Base-by-base conservation (phyloP, 2,888 invertebrate genomes). In the Sinohyriopsis cumingii region DNA sequence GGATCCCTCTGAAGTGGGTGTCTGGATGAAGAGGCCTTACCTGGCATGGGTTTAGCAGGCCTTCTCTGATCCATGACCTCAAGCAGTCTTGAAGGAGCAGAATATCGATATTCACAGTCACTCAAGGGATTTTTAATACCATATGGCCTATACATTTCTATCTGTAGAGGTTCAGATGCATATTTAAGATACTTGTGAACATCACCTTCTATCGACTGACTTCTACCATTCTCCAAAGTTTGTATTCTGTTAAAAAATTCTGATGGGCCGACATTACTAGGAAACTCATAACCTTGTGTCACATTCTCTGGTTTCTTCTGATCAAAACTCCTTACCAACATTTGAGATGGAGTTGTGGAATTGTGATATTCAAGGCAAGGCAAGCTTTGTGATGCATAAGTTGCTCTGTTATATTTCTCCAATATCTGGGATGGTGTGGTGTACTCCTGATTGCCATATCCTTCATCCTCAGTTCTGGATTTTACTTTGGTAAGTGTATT, bases 351-450 rank as follows among this genome's bases (percentile, higher is more conserved):
- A 24, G 33, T 20, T 59, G 24, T 33, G 25, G 28, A 24, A 53
- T n/a, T 22, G 15, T 66, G 15, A 57, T 45, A 24, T 53, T 66
- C 66, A 5, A 59, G n/a, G n/a, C 59, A 63, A 33, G 59, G 59
- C n/a, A 33, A 24, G 5, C 55, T 24, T 19, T 24, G 19, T 3
- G 59, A 53, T n/a, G 55, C 55, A 3, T 60, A 53, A 33, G 19
- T 56, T 45, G 25, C 54, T 71, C n/a, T 57, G 68, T 59, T 59
- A 68, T n/a, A 45, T 54, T 63, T 66, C 55, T 72, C 61, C 22
- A 68, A 55, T 15, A 72, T 33, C 61, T 63, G 56, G 22, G 72
- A 68, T 22, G 72, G 66, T 24, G 66, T 68, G 15, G 68, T 45
- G 28, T 66, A 66, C 33, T 53, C 22, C n/a, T 15, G 20, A 54